Evolutionary conservation across 2,797 vertebrate genomes (phyloP), one percentile per base, ranked within the genome.

Genomic region (Chlorospingus flavigularis): DNA sequence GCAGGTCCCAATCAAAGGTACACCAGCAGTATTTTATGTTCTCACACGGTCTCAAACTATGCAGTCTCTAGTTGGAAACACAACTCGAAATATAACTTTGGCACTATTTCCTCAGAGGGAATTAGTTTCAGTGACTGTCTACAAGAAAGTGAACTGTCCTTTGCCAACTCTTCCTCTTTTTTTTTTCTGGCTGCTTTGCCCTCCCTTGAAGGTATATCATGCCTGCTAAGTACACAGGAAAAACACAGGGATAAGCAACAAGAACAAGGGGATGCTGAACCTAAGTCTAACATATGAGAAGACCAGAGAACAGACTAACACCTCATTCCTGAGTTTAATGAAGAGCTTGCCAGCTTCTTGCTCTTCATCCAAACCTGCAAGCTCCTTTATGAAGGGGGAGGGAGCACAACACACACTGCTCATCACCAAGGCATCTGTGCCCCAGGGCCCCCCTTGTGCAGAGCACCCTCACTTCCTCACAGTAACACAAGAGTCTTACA

Each of bases 261-360:
- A 79, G 35, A 76, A 54, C 0, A 2, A 62, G 33, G 30, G 35
- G 24, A 61, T 0, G 0, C 18, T 2, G 4, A 75, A 50, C 8
- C 2, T 6, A 42, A 79, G 8, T 26, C 30, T 68, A 50, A 85
- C 19, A 7, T 2, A 71, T 0, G 37, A 85, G n/a, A 86, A 70
- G 42, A 77, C 6, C 8, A 47, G 10, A 72, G n/a, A 35, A 75
- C 0, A 10, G 71, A 31, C 28, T 43, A 70, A 73, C 10, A 26
- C 11, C 31, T 51, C 51, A 24, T 58, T 82, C 43, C 58, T 0
- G 0, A 60, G 13, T 60, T 76, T 54, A 73, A 55, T 2, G 2
- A 82, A 55, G 39, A 58, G 31, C 20, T 37, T 54, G 13, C 20
- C 55, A 62, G 26, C n/a, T 65, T 92, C 45, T 40, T 45, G 43